Evolutionary conservation across 2,888 invertebrate species (phyloP), one percentile per base, ranked within the genome.

Genomic region (Amphipoea oculea): DNA sequence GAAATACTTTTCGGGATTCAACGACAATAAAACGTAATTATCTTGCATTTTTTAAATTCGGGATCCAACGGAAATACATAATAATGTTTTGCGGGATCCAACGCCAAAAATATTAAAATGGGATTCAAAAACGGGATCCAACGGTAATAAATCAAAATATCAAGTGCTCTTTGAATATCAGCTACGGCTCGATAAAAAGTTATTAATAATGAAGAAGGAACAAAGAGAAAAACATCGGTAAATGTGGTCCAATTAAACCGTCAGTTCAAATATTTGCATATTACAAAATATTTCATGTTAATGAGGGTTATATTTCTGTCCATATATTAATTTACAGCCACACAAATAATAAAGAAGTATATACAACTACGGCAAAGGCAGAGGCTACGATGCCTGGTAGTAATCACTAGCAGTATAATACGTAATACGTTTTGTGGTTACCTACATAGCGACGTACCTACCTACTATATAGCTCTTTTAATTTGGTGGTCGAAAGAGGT

Each of bases 401-500:
- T 77, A 79, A 75, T 57, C 70, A 73, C 71, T 70, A 62, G 29
- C 71, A 45, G 54, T 65, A 78, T 76, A 68, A 80, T 67, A 83
- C 75, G 78, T 86, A 79, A 81, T 84, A 88, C 74, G 68, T 85
- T 83, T 79, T 70, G 73, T 81, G 82, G 82, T 80, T 54, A 78
- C 81, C 79, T 80, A 86, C 85, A 82, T 69, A 82, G 67, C 60
- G 73, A 51, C 51, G 68, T 79, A 86, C 78, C 81, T 79, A 86
- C 78, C 81, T 79, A 84, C 83, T 84, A 81, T 82, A 86, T 89
- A 85, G 85, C 81, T 78, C 82, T 89, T 89, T 89, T 89, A 89
- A 89, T 89, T 89, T 87, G 82, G 89, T 88, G 88, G 89, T 88
- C 83, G 89, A 89, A 88, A 89, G 86, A 87, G 89, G 89, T 86